Base-by-base conservation (phyloP, 2,113 vertebrate genomes). In the Platanista minor region DNA sequence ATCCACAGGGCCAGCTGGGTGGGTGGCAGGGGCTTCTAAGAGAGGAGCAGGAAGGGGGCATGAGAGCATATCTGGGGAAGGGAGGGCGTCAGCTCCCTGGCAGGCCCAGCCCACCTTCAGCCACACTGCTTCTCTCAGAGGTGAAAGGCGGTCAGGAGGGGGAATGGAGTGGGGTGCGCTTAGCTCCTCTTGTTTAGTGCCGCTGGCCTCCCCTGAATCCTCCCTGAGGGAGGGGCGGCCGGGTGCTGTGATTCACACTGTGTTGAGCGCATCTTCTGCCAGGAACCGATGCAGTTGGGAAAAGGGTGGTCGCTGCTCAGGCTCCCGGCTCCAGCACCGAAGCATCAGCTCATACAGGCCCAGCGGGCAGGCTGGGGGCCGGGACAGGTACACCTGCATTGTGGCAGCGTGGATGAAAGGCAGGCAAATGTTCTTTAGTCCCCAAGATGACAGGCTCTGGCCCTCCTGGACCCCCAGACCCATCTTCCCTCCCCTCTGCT, bases 281-380 rank as follows among this genome's bases (percentile, higher is more conserved):
- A 99, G 99, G 93, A 99, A 99, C 88, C 98, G 98, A 97, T 99
- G 99, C 97, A 99, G 98, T 97, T 99, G 97, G 90, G 98, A 96
- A 74, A 99, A 99, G 33, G 99, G 98, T 0, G 99, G 99, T 9
- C 99, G 99, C 93, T 99, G 99, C 96, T 99, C 99, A 86, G 99
- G 99, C 98, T 99, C 99, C 93, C 99, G 98, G 97, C 99, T 99
- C 99, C 99, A 99, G 98, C 99, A 99, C 96, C 97, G 99, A 94
- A 99, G 97, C 99, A 99, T 99, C 97, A 99, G 98, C 98, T 99
- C 99, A 2, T 99, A 99, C 85, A 99, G 98, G 81, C 99, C 98
- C 97, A 99, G 98, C 0, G 99, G 99, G 97, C 99, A 99, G 94
- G 99, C 98, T 0, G 99, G 99, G 0, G 99, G 99, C 69, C 98